Evolutionary conservation across 2,888 invertebrate genomes (phyloP).

Genomic region (Ormia ochracea): DNA sequence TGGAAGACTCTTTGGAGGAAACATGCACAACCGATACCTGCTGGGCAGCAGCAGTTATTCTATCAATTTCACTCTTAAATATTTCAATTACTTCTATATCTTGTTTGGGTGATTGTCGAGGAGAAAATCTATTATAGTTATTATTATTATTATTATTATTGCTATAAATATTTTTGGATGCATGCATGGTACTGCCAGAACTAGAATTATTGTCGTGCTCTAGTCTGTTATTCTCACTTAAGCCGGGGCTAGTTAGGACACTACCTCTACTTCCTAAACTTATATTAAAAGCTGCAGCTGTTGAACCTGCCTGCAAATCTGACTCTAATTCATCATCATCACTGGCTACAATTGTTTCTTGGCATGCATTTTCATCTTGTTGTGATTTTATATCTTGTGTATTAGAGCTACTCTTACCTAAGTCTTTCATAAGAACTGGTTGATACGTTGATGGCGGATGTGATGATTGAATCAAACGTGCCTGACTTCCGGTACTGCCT

Average conservation of each 20-base stretch:
- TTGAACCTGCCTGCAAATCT: conserved; percentile 70
- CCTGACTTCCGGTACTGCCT: conserved; percentile 94
- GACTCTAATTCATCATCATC: conserved; percentile 65
- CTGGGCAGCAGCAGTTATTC: conserved; percentile 69
- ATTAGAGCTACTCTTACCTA: conserved; percentile 83
- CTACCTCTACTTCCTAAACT: conserved; percentile 72
- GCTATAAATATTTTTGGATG: conserved; percentile 25
- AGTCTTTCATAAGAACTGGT: conserved; percentile 90
- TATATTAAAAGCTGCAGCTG: conserved; percentile 74
- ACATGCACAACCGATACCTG: conserved; percentile 75
- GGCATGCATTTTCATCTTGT: conserved; percentile 64
- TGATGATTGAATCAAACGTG: conserved; percentile 94
- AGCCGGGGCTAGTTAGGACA: conserved; percentile 67
- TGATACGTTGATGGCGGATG: conserved; percentile 95
- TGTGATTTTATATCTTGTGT: conserved; percentile 67
- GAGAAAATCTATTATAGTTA: conserved; percentile 65
- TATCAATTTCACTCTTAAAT: conserved; percentile 74
- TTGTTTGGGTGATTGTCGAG: conserved; percentile 75
- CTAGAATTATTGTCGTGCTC: conserved; percentile 41
- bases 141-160: conserved; percentile 35
- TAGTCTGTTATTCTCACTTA: conserved; percentile 36
- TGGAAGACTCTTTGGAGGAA: conserved; percentile 68
- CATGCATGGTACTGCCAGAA: conserved; percentile 50
- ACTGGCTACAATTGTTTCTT: conserved; percentile 50
- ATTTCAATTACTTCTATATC: conserved; percentile 76